phyloP scores from a whole-genome alignment of 2,797 vertebrate genomes.

The Sparus aurata region DNA sequence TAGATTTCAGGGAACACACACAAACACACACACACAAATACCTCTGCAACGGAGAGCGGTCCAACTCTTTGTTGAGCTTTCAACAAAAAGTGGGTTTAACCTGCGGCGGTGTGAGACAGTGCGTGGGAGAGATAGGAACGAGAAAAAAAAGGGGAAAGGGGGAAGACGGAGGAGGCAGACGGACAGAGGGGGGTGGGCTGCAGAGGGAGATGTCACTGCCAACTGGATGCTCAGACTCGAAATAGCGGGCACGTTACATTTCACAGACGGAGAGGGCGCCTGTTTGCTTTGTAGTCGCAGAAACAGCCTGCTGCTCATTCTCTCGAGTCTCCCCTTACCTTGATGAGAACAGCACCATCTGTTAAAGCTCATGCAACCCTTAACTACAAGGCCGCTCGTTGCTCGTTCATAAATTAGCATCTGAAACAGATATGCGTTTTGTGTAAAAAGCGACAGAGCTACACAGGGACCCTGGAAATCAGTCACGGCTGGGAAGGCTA shows the following conservation, averaged over 20 bases:
- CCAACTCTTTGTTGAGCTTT: slow-evolving; percentile 48
- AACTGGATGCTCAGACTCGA: slow-evolving; percentile 47
- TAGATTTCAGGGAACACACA: slow-evolving; percentile 33
- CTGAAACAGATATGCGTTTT: background rate
- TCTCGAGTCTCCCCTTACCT: slow-evolving; percentile 37
- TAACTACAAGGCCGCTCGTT: background rate
- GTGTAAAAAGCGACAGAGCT: background rate
- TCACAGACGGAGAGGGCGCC: slow-evolving; percentile 34
- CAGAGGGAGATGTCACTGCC: slow-evolving; percentile 48
- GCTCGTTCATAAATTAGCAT: slow-evolving; percentile 20
- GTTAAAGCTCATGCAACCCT: slow-evolving; percentile 35
- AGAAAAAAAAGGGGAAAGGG: slow-evolving; percentile 8
- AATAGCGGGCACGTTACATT: slow-evolving; percentile 36
- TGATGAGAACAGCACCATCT: slow-evolving; percentile 48
- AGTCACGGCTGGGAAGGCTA: too few relatives aligned
- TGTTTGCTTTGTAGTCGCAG: slow-evolving; percentile 55
- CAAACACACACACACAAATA: background rate
- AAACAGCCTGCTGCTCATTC: slow-evolving; percentile 24
- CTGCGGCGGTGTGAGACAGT: slow-evolving; percentile 41
- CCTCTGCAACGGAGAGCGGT: slow-evolving; percentile 21
- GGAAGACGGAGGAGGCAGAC: slow-evolving; percentile 20
- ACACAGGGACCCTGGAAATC: background rate
- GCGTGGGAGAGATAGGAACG: slow-evolving; percentile 57
- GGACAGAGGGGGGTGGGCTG: slow-evolving; percentile 26
- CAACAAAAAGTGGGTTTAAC: slow-evolving; percentile 48